phyloP scores from a whole-genome alignment of 2,888 invertebrate species.

The Agriopis leucophaearia region DNA sequence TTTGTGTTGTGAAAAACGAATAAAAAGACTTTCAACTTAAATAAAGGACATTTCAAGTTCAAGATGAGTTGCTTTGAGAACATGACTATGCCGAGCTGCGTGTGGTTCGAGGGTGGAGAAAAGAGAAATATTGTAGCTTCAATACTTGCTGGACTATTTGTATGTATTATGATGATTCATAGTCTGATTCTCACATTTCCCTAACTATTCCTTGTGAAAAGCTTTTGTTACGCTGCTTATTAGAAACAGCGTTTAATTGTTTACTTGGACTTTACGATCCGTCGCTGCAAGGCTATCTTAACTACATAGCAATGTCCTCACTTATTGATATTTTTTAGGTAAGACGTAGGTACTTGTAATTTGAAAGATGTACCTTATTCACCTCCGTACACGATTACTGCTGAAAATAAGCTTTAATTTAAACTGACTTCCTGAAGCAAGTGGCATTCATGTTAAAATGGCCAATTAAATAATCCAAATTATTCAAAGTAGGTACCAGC shows the following conservation, averaged over 20 bases:
- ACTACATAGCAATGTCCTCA: background rate
- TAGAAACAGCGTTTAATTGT: background rate
- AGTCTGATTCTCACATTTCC: constrained; percentile 28
- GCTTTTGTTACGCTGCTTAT: background rate
- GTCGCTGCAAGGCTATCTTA: background rate
- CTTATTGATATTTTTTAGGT: too few relatives aligned
- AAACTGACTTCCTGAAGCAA: too few relatives aligned
- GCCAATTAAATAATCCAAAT: too few relatives aligned
- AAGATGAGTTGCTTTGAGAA: constrained; percentile 91
- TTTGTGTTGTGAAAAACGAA: constrained; percentile 6
- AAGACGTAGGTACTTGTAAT: too few relatives aligned
- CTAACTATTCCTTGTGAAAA: constrained; percentile 15
- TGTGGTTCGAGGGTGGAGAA: constrained; percentile 95
- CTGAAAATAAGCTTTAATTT: too few relatives aligned
- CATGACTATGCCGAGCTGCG: constrained; percentile 90
- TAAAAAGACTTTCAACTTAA: background rate
- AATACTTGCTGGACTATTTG: constrained; percentile 94
- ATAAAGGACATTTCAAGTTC: constrained; percentile 39
- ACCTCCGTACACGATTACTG: too few relatives aligned
- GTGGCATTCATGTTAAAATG: too few relatives aligned
- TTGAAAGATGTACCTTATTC: too few relatives aligned
- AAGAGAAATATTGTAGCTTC: constrained; percentile 95
- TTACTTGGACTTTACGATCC: background rate
- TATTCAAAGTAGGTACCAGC: too few relatives aligned
- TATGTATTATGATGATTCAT: constrained; percentile 84